Conservation (phyloP, 1,140 invertebrate species). For the Cryptotermes secundus region DNA sequence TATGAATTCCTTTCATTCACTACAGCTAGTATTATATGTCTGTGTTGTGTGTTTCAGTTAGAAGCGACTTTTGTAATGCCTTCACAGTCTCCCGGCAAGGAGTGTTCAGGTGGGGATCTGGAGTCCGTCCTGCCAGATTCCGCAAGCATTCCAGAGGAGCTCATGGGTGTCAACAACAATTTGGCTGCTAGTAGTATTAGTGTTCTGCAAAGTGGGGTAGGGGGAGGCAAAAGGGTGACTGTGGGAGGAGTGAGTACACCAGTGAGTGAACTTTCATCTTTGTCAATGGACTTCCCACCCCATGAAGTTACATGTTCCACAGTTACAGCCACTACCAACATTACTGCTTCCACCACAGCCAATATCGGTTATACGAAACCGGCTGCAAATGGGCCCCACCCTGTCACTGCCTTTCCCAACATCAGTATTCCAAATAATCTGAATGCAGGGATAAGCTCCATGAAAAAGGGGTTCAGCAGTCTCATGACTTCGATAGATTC, state of each 20-base stretch:
- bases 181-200: neutral
- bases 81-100: slow-evolving; percentile 73
- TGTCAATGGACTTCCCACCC: slow-evolving; percentile 46
- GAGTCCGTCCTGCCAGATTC: slow-evolving; percentile 80
- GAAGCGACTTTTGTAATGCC: slow-evolving; percentile 87
- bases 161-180: slow-evolving; percentile 14
- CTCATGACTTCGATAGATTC: slow-evolving; percentile 80
- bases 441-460: slow-evolving; percentile 62
- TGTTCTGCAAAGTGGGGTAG: neutral
- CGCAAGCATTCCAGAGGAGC: slow-evolving; percentile 73
- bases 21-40: neutral
- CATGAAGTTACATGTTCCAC: neutral
- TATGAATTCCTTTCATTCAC: too few relatives aligned
- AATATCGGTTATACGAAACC: neutral
- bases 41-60: slow-evolving; percentile 44
- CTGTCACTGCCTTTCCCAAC: slow-evolving; percentile 1
- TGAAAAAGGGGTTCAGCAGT: slow-evolving; percentile 77
- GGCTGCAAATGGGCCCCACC: slow-evolving; percentile 19
- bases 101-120: slow-evolving; percentile 69
- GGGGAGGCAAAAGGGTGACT: neutral
- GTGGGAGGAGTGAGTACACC: slow-evolving; percentile 41
- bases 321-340: neutral
- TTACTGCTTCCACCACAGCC: neutral
- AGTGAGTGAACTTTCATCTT: slow-evolving; percentile 46
- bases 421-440: slow-evolving; percentile 27